Evolutionary conservation across 2,113 vertebrate genomes (phyloP).

Genomic region (Spermophilus dauricus): DNA sequence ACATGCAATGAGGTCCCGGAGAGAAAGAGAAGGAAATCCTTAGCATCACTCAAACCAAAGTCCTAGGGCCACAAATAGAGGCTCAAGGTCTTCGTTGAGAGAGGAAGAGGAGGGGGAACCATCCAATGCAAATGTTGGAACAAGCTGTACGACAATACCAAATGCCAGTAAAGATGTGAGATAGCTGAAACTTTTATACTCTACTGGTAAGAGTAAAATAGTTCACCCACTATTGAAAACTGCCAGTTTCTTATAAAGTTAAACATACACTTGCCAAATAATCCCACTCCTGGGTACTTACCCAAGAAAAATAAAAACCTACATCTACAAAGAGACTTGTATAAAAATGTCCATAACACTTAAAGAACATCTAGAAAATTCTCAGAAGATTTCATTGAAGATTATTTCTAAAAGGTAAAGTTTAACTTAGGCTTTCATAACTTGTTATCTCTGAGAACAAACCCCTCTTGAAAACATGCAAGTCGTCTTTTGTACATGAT

Average conservation of each 20-base stretch:
- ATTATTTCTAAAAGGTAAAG: neutral
- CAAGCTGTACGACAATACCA: neutral
- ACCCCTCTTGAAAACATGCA: neutral
- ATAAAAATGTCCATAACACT: neutral
- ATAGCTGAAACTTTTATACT: neutral
- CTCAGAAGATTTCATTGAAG: neutral
- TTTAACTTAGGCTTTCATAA: neutral
- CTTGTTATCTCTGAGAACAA: conserved; percentile 15
- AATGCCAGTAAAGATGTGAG: neutral
- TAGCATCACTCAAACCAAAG: neutral
- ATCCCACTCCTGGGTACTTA: neutral
- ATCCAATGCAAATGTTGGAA: neutral
- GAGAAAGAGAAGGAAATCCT: conserved; percentile 21
- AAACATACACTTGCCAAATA: neutral
- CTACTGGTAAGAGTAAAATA: neutral
- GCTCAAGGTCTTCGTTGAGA: neutral
- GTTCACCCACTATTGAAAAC: neutral
- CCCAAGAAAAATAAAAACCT: conserved; percentile 38
- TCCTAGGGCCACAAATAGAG: neutral
- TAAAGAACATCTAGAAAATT: neutral
- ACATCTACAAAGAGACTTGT: neutral
- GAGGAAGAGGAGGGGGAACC: neutral
- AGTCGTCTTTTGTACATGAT: neutral
- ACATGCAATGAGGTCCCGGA: neutral
- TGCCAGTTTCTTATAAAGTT: neutral